phyloP scores from a whole-genome alignment of 2,113 vertebrate species.

The Oxygymnocypris stewartii region DNA sequence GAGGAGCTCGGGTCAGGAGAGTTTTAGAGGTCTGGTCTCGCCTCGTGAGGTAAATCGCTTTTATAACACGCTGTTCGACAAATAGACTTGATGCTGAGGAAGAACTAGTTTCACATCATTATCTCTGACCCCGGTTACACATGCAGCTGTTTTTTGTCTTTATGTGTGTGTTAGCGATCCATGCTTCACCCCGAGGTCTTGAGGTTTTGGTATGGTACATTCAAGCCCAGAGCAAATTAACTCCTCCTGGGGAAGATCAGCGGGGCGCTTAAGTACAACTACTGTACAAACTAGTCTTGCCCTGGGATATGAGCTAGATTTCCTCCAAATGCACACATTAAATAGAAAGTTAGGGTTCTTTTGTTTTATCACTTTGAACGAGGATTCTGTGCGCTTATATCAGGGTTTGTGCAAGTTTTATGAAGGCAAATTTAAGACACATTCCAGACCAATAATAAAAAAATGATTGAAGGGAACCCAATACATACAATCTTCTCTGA shows the following conservation, averaged over 20 bases:
- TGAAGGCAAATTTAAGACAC: too few species aligned
- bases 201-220: neutral
- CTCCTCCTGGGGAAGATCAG: neutral
- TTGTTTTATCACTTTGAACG: slow-evolving; percentile 12
- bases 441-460: too few species aligned
- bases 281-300: slow-evolving; percentile 8
- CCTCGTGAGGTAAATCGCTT: neutral
- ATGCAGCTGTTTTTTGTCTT: neutral
- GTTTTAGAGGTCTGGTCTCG: neutral
- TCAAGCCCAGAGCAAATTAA: neutral
- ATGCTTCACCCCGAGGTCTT: neutral
- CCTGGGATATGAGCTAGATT: slow-evolving; percentile 41
- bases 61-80: neutral
- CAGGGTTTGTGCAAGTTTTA: neutral
- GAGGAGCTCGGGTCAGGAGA: slow-evolving; percentile 8
- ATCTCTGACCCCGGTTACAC: neutral
- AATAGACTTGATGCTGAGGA: neutral
- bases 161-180: neutral
- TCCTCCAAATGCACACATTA: slow-evolving; percentile 14
- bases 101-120: neutral
- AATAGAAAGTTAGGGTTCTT: neutral
- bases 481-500: too few species aligned
- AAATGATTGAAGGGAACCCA: too few species aligned
- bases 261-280: neutral
- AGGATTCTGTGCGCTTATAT: neutral